These are phyloP conservation scores for Podarcis siculus DNA, from an alignment of 2,797 vertebrate genomes.

Conservation along the genomic window DNA sequence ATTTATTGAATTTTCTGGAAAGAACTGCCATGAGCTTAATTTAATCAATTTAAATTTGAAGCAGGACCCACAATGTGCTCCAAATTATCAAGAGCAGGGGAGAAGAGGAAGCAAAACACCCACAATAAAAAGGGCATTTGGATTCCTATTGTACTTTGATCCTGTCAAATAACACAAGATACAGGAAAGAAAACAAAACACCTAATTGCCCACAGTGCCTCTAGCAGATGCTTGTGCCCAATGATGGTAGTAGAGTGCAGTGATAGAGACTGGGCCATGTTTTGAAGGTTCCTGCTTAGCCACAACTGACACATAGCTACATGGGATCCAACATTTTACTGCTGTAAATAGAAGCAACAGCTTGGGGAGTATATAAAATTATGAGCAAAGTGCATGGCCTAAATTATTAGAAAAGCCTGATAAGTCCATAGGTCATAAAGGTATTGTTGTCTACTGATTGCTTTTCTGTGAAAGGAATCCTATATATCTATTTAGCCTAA, in stretches of 20 bases:
- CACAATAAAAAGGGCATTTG: neutral
- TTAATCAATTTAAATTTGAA: neutral
- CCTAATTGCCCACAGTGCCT: neutral
- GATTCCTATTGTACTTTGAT: neutral
- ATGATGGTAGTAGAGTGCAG: neutral
- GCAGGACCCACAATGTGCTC: neutral
- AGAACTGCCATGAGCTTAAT: neutral
- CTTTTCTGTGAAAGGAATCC: neutral
- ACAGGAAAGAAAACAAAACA: neutral
- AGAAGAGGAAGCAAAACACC: neutral
- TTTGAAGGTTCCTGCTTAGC: neutral
- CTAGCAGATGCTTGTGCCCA: neutral
- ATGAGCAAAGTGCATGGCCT: neutral
- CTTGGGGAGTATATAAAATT: neutral
- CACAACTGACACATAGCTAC: neutral
- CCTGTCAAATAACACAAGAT: neutral
- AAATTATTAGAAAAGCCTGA: neutral
- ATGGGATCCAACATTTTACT: too few species aligned
- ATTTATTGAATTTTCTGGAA: neutral
- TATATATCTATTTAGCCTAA: neutral
- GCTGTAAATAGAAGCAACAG: neutral
- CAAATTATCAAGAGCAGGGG: neutral
- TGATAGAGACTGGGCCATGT: neutral
- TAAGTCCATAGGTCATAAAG: neutral
- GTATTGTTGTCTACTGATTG: neutral